These are phyloP conservation scores for Linepithema humile DNA, from an alignment of 1,140 invertebrate species.

Conservation along the genomic window DNA sequence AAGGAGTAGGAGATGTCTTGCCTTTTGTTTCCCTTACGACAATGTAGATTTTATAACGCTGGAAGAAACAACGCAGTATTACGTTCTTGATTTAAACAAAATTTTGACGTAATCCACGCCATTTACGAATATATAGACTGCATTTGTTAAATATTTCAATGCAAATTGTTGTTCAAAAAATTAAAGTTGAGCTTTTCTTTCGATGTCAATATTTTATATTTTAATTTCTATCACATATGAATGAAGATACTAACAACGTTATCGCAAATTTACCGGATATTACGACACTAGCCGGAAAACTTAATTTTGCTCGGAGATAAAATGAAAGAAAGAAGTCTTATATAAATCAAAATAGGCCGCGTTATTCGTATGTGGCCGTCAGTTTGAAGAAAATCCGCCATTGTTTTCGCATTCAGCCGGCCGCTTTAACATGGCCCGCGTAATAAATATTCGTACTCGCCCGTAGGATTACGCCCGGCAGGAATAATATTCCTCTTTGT, in stretches of 20 bases:
- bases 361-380: constrained; percentile 72
- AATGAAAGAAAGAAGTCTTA: constrained; percentile 38
- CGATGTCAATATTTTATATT: not conserved
- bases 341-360: constrained; percentile 74
- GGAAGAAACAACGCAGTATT: not conserved
- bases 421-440: constrained; percentile 77
- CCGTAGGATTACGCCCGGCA: constrained; percentile 76
- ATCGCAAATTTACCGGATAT: not conserved
- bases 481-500: constrained; percentile 81
- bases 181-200: not conserved
- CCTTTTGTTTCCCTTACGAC: not conserved
- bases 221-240: not conserved
- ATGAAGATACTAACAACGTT: not conserved
- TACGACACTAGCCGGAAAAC: not conserved
- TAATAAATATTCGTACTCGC: constrained; percentile 80
- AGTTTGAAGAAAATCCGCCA: constrained; percentile 79
- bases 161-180: not conserved
- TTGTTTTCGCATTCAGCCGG: constrained; percentile 79
- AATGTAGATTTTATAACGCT: not conserved
- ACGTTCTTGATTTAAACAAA: not conserved
- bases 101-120: not conserved
- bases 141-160: not conserved
- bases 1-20: constrained; percentile 59
- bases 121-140: constrained; percentile 4
- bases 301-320: constrained; percentile 15